A percentile compares a stretch with the other conserved stretches of the same genome.
Conservation (phyloP, 2,113 vertebrate genomes). For the Paralichthys olivaceus region DNA sequence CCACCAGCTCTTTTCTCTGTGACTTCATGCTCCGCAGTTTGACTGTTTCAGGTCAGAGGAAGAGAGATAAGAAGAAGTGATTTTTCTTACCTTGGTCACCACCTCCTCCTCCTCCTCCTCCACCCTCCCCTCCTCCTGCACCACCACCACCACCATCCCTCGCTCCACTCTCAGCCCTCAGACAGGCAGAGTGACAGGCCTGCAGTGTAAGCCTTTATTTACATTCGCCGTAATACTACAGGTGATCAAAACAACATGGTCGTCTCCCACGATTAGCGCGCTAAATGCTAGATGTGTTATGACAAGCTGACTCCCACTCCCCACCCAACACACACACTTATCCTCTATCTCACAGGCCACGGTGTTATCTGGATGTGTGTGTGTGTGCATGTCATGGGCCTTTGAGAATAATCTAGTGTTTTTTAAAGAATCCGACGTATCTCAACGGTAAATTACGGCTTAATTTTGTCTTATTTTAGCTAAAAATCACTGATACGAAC, state of each 20-base stretch:
- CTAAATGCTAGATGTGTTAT: constrained; percentile 77
- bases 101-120: too few relatives aligned
- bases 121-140: neutral
- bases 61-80: constrained; percentile 72
- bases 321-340: constrained; percentile 35
- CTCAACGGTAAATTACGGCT: constrained; percentile 13
- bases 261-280: constrained; percentile 70
- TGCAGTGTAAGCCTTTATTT: constrained; percentile 76
- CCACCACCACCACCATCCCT: neutral
- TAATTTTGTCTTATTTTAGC: constrained; percentile 20
- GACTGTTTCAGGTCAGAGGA: constrained; percentile 80
- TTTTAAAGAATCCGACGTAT: neutral
- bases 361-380: constrained; percentile 49
- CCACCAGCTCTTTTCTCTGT: constrained; percentile 48
- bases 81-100: constrained; percentile 65
- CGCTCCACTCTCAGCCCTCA: constrained; percentile 8
- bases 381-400: constrained; percentile 12
- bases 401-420: constrained; percentile 41
- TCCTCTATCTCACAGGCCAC: constrained; percentile 52
- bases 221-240: constrained; percentile 77
- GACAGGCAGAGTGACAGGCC: constrained; percentile 70
- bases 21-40: constrained; percentile 61
- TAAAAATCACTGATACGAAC: constrained; percentile 37
- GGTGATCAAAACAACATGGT: constrained; percentile 79
- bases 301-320: constrained; percentile 72